Base-by-base conservation (phyloP, 2,888 invertebrate species). In the Pheosia tremula region DNA sequence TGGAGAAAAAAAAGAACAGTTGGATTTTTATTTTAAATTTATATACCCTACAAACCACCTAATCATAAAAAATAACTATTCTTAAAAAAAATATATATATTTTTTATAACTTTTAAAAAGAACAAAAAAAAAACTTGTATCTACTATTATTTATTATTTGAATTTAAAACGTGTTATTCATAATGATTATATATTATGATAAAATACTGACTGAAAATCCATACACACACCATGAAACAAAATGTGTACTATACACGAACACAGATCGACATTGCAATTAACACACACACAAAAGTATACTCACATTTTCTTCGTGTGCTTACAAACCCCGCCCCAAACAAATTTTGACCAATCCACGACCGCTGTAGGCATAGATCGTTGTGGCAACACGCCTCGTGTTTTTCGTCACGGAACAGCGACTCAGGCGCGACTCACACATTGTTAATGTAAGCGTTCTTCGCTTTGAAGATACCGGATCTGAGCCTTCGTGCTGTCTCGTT, bases 361-460 rank as follows among this genome's bases (percentile, higher is more conserved):
- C 82, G 80, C 69, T 75, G 86, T 83, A 84, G 87, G 88, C 88
- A 89, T 89, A 93, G 93, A 93, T 93, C 93, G 91, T 82, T 80
- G 83, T 87, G 85, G 87, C 87, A 90, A 86, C 91, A 93, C 93
- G 93, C 93, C 93, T 93, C 87, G 81, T 87, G 86, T 89, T 91
- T 88, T 91, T 91, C 90, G 92, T 91, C 90, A 93, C 88, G 91
- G 89, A 89, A 88, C 88, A 83, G 81, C 93, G 89, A 93, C 93
- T 93, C 93, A 87, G 91, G 93, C 93, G 93, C 93, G 92, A 92
- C 93, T 91, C 93, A 91, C 93, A 93, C 93, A 91, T 90, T 88
- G 91, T 92, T 89, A 90, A 89, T 83, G 81, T 85, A 83, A 90
- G 84, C 88, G 88, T 85, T 90, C 86, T 77, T 88, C 87, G 84